phyloP scores from a whole-genome alignment of 1,140 invertebrate genomes.

The Choristoneura fumiferana region DNA sequence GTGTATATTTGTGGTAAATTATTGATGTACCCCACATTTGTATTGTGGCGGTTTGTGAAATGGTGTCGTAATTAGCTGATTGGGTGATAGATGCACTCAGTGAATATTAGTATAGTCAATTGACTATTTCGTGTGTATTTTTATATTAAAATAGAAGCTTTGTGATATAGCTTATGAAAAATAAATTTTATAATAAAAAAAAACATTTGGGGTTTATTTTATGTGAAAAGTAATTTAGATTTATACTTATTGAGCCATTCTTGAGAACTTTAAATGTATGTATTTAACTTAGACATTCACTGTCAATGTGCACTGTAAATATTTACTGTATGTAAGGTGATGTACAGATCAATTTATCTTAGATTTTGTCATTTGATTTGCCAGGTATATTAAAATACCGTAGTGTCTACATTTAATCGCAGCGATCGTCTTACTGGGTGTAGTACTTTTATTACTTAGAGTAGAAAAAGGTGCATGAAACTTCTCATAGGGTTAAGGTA shows the following conservation, averaged over 20 bases:
- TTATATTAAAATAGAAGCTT: slow-evolving; percentile 57
- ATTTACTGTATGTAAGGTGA: not conserved
- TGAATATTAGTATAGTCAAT: slow-evolving; percentile 41
- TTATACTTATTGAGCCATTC: slow-evolving; percentile 16
- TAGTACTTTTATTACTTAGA: slow-evolving; percentile 29
- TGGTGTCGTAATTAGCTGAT: not conserved
- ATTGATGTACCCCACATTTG: not conserved
- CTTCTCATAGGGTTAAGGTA: slow-evolving; percentile 32
- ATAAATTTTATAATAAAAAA: slow-evolving; percentile 32
- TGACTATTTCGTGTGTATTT: slow-evolving; percentile 53
- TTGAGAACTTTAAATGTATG: slow-evolving; percentile 15
- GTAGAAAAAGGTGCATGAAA: slow-evolving; percentile 38
- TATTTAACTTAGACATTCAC: slow-evolving; percentile 1
- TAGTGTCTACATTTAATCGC: slow-evolving; percentile 23
- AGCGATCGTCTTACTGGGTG: slow-evolving; percentile 22
- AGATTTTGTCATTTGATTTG: slow-evolving; percentile 13
- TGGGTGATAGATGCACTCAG: slow-evolving; percentile 22
- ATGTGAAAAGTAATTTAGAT: slow-evolving; percentile 12
- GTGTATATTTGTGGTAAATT: not conserved
- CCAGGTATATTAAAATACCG: not conserved
- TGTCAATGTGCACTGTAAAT: not conserved
- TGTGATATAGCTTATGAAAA: slow-evolving; percentile 52
- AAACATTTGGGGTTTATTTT: slow-evolving; percentile 15
- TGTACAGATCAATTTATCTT: slow-evolving; percentile 10
- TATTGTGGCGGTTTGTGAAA: slow-evolving; percentile 11